Conservation (phyloP, 2,113 vertebrate species). For the Chitala chitala region DNA sequence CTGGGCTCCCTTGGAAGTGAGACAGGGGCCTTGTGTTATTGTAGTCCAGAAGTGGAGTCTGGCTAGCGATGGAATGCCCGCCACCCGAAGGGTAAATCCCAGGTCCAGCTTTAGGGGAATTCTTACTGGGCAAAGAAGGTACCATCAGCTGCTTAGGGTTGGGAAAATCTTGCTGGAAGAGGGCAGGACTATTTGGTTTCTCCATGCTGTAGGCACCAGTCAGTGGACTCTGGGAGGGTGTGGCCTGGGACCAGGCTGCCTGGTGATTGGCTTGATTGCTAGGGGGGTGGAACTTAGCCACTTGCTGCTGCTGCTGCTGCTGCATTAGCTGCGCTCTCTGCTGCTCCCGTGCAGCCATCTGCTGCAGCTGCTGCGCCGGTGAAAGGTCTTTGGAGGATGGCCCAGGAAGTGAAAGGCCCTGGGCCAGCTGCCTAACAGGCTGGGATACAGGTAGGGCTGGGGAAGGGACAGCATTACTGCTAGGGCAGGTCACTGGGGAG, state of each 20-base stretch:
- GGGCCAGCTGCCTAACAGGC: constrained; percentile 65
- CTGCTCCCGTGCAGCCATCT: constrained; percentile 76
- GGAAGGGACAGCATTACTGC: constrained; percentile 66
- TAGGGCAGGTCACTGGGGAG: constrained; percentile 53
- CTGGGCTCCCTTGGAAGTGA: constrained; percentile 80
- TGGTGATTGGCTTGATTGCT: constrained; percentile 60
- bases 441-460: constrained; percentile 64
- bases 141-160: constrained; percentile 78
- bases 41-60: constrained; percentile 72
- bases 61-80: constrained; percentile 61
- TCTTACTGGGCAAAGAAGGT: constrained; percentile 72
- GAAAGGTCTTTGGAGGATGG: constrained; percentile 70
- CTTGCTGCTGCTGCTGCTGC: constrained; percentile 61
- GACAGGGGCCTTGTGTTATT: constrained; percentile 92
- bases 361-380: constrained; percentile 74
- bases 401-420: constrained; percentile 61
- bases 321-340: constrained; percentile 86
- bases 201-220: constrained; percentile 74
- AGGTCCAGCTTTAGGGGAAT: constrained; percentile 74
- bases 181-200: constrained; percentile 78
- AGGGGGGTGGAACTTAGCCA: constrained; percentile 51
- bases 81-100: constrained; percentile 62
- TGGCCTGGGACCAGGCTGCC: constrained; percentile 72
- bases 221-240: constrained; percentile 73
- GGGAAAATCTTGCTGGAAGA: constrained; percentile 80